Evolutionary conservation across 2,888 invertebrate species (phyloP), one percentile per base, ranked within the genome.

Genomic region (Hirtodrosophila confusa): DNA sequence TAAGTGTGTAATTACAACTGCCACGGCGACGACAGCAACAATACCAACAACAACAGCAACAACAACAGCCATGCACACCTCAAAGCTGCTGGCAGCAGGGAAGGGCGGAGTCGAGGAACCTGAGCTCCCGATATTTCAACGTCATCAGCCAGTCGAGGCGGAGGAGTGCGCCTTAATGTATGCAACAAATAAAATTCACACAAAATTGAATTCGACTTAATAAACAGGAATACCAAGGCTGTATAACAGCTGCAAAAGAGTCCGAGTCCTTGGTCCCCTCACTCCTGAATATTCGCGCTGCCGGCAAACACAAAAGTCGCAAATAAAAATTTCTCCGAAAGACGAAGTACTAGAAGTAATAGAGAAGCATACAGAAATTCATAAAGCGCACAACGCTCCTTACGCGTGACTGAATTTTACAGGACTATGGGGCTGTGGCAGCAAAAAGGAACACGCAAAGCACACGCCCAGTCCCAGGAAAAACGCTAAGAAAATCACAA

Each of bases 1-100:
- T 74, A 72, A 83, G 86, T 83, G 78, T 83, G 83, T 83, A 83
- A 83, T 83, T 83, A 86, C 78, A 85, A 66, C 82, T 71, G 78
- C 54, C 61, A 68, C 67, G 69, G 68, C 44, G 43, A 33, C 35
- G 29, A 35, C 39, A 48, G 17, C 17, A 17, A 17, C 17, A 17
- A 17, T 17, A 17, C 17, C 17, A 17, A 17, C 17, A 17, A 39
- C 27, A 11, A 8, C 12, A 57, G 7, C 35, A 50, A 24, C 31
- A 27, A 3, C 37, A 55, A 50, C 39, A 40, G 24, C 17, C 49
- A 12, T 47, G 49, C 47, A 51, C 55, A 62, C 62, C 67, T 53
- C 31, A 17, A 36, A 35, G 53, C 51, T 31, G 3, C 9, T 17
- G 40, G 36, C 39, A 50, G 10, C 41, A 37, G 45, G 9, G 7